phyloP scores from a whole-genome alignment of 2,797 vertebrate species.

The Diglossa cyanea region DNA sequence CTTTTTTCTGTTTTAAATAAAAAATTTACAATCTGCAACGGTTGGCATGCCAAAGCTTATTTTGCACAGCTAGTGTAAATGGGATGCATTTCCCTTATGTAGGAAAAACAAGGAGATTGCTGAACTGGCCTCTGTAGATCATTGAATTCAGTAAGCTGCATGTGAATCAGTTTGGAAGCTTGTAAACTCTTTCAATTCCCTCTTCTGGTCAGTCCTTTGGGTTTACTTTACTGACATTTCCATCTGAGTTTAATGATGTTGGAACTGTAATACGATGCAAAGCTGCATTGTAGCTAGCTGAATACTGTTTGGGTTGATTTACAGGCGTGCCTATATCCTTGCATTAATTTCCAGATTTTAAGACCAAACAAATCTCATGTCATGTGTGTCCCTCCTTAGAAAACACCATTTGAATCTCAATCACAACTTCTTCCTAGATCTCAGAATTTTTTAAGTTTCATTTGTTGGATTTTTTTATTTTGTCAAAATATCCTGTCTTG shows the following conservation, averaged over 20 bases:
- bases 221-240: neutral
- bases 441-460: neutral
- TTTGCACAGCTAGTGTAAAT: neutral
- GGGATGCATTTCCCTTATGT: neutral
- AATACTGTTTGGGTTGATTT: neutral
- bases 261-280: neutral
- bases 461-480: neutral
- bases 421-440: neutral
- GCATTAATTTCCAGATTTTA: neutral
- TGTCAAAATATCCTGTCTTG: neutral
- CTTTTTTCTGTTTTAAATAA: neutral
- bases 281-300: neutral
- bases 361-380: neutral
- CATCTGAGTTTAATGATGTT: neutral
- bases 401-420: neutral
- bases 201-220: neutral
- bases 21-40: neutral
- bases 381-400: neutral
- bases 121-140: neutral
- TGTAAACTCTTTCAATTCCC: neutral
- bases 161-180: neutral
- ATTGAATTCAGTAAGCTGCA: neutral
- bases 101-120: neutral
- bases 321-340: neutral
- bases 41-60: neutral